Percentiles rank a stretch among this genome's conserved stretches.
Conservation (phyloP, 2,888 invertebrate species). For the Operophtera brumata region DNA sequence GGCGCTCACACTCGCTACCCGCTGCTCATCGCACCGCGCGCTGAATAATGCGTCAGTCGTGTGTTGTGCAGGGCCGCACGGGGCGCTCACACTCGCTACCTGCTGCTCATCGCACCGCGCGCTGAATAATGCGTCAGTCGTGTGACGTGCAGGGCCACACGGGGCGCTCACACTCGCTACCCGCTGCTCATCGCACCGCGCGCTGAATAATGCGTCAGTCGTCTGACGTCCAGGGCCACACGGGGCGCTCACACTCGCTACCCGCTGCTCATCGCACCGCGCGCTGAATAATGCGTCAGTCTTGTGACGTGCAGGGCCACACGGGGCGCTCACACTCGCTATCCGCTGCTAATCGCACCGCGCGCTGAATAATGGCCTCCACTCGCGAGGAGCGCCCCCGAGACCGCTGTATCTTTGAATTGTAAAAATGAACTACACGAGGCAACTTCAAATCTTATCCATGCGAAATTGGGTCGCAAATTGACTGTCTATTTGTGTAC, state of each 20-base stretch:
- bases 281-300: constrained; percentile 11
- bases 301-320: not conserved
- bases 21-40: no score
- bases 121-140: no score
- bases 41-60: no score
- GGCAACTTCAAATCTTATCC: not conserved
- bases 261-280: no score
- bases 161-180: no score
- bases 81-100: no score
- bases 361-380: constrained; percentile 30
- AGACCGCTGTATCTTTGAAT: constrained; percentile 40
- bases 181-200: no score
- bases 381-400: constrained; percentile 37
- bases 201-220: constrained; percentile 10
- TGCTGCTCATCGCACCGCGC: no score
- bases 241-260: no score
- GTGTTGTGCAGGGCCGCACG: no score
- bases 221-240: constrained; percentile 1
- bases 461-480: constrained; percentile 22
- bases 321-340: constrained; percentile 7
- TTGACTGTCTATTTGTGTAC: constrained; percentile 15
- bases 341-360: constrained; percentile 9
- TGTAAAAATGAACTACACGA: constrained; percentile 29
- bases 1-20: no score
- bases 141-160: no score